Percentiles rank a stretch among this genome's conserved stretches.
Evolutionary conservation across 2,113 vertebrate species (phyloP).

Genomic region (Scortum barcoo): DNA sequence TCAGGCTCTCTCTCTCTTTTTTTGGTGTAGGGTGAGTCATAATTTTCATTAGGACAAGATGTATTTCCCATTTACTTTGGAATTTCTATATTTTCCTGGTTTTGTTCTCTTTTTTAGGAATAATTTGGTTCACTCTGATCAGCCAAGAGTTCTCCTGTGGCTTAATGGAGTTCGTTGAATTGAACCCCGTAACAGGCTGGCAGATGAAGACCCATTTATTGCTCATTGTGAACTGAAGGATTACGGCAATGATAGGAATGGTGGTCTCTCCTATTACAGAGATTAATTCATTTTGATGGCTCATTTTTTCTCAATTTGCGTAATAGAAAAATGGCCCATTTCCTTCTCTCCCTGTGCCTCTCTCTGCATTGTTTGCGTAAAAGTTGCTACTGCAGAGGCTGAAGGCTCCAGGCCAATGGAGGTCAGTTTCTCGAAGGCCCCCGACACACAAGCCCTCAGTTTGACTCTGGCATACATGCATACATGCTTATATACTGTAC

Average conservation of each 20-base stretch:
- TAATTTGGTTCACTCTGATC: constrained; percentile 25
- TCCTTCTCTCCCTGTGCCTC: not conserved
- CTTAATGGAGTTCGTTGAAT: constrained; percentile 39
- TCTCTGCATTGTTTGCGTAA: not conserved
- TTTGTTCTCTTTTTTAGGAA: constrained; percentile 15
- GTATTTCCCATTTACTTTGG: constrained; percentile 15
- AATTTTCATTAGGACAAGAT: constrained; percentile 11
- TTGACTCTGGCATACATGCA: not conserved
- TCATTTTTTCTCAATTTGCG: constrained; percentile 8
- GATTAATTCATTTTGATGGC: constrained; percentile 21
- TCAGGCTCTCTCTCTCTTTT: not conserved
- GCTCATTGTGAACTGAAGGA: constrained; percentile 23
- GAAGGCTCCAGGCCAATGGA: not conserved
- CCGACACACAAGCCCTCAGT: not conserved
- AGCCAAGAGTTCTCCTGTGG: not conserved
- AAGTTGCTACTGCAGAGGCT: not conserved
- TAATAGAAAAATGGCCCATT: constrained; percentile 12
- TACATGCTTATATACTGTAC: not conserved
- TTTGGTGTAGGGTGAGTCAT: not conserved
- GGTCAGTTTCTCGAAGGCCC: not conserved
- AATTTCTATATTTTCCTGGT: constrained; percentile 17
- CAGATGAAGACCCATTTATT: constrained; percentile 34
- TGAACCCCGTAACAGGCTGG: constrained; percentile 3
- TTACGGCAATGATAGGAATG: constrained; percentile 14
- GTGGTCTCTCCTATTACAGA: constrained; percentile 13